Base-by-base conservation (phyloP, 1,140 invertebrate genomes). In the Dendroctonus valens region DNA sequence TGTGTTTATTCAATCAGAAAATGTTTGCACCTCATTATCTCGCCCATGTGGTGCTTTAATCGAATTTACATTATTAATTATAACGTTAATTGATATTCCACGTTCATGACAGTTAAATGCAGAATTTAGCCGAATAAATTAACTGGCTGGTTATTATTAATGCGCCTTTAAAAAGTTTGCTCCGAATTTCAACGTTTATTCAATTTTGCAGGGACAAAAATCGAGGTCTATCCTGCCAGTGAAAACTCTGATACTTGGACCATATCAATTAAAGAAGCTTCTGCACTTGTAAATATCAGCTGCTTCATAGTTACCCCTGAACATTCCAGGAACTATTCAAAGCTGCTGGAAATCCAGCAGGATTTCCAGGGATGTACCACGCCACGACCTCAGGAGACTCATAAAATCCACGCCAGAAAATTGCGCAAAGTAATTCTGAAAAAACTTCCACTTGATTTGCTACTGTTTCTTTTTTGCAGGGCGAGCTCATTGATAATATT, bases 401-500 rank as follows among this genome's bases (percentile, higher is more conserved):
- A 6, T 14, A 26, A 52, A 37, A 15, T 7, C 9, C 26, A 12
- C 12, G 6, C 4, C 5, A 12, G 4, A 52, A 38, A 55, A n/a
- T 40, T 55, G 7, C n/a, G 11, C 3, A 41, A 55, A 40, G 50
- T 52, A 15, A 46, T 4, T 14, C 9, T 15, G 37, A 52, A 7
- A 0, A 6, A 12, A 40, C 15, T n/a, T n/a, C 26, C 41, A 40
- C 11, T 40, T 40, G 41, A 40, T 15, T 12, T 3, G 40, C 8
- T 55, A 55, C 7, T 39, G 6, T 38, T 55, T 26, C 0, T 59
- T 44, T 46, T 59, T 59, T 44, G 42, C 14, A 59, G 42, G 55
- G 12, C 7, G 12, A 9, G 11, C 14, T 0, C 41, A 4, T 59
- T 15, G 5, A 59, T 42, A 37, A 44, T 6, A 15, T 59, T n/a